Evolutionary conservation across 2,888 invertebrate species (phyloP).

Genomic region (Anthrax anthrax): DNA sequence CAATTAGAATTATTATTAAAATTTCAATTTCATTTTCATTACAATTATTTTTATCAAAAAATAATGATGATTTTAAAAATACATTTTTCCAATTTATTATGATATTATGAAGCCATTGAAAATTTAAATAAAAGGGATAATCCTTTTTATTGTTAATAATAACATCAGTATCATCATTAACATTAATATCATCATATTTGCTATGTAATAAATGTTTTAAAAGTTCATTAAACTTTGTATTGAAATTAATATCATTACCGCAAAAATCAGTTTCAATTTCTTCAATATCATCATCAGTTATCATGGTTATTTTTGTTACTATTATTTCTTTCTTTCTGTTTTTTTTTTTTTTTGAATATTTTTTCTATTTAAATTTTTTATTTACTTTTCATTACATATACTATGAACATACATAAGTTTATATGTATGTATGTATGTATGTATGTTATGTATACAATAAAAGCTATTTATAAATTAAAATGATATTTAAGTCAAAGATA

Average conservation of each 20-base stretch:
- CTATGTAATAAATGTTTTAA: background rate
- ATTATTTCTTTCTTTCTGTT: no score
- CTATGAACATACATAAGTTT: no score
- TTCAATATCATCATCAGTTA: background rate
- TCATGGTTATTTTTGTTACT: background rate
- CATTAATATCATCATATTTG: no score
- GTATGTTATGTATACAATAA: no score
- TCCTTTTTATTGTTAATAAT: background rate
- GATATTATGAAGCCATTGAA: conserved; percentile 5
- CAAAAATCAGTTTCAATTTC: background rate
- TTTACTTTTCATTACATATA: no score
- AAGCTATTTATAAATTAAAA: no score
- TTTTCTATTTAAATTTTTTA: no score
- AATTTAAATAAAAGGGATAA: background rate
- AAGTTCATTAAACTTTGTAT: conserved; percentile 3
- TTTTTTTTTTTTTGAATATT: no score
- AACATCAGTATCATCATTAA: no score
- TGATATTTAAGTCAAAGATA: no score
- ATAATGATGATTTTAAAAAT: conserved; percentile 5
- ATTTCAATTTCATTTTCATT: background rate
- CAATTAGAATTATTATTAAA: conserved; percentile 6
- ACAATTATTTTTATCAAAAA: background rate
- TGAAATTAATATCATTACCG: background rate
- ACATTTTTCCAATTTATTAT: conserved; percentile 8
- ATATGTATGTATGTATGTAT: no score